These are phyloP conservation scores for Ptiloglossa arizonensis DNA, from an alignment of 1,140 invertebrate species.

Conservation along the genomic window DNA sequence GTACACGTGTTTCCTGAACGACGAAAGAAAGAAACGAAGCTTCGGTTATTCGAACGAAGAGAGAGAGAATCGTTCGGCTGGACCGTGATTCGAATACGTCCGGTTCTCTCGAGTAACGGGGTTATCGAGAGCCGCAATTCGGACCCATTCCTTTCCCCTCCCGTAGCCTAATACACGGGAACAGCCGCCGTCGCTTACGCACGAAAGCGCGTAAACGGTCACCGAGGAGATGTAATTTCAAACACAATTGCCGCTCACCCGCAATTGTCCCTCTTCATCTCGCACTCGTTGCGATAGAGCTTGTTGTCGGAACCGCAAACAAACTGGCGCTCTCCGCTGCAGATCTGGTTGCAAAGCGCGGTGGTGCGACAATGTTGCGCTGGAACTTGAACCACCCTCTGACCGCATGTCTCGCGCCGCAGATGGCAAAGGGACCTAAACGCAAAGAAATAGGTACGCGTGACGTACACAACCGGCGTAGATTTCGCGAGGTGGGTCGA, in stretches of 20 bases:
- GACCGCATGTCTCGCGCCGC: constrained; percentile 90
- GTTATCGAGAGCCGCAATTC: too few relatives aligned
- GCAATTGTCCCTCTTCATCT: constrained; percentile 95
- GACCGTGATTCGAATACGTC: too few relatives aligned
- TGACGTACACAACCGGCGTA: too few relatives aligned
- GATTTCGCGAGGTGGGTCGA: background rate
- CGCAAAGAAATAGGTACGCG: constrained; percentile 25
- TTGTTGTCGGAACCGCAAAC: constrained; percentile 96
- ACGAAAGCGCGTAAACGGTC: background rate
- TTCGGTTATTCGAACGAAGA: too few relatives aligned
- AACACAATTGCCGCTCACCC: constrained; percentile 83
- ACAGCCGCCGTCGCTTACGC: background rate
- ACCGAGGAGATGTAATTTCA: constrained; percentile 7
- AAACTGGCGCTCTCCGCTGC: constrained; percentile 88
- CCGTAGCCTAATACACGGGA: background rate
- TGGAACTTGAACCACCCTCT: constrained; percentile 90
- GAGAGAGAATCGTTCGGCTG: too few relatives aligned
- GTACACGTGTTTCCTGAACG: constrained; percentile 90
- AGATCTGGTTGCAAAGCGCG: constrained; percentile 89
- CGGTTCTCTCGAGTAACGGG: too few relatives aligned
- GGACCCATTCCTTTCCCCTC: too few relatives aligned
- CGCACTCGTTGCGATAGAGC: constrained; percentile 95
- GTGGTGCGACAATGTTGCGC: constrained; percentile 91
- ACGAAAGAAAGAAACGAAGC: background rate
- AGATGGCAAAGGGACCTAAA: constrained; percentile 93